Evolutionary conservation across 2,797 vertebrate species (phyloP), one percentile per base, ranked within the genome.

Genomic region (Luscinia luscinia): DNA sequence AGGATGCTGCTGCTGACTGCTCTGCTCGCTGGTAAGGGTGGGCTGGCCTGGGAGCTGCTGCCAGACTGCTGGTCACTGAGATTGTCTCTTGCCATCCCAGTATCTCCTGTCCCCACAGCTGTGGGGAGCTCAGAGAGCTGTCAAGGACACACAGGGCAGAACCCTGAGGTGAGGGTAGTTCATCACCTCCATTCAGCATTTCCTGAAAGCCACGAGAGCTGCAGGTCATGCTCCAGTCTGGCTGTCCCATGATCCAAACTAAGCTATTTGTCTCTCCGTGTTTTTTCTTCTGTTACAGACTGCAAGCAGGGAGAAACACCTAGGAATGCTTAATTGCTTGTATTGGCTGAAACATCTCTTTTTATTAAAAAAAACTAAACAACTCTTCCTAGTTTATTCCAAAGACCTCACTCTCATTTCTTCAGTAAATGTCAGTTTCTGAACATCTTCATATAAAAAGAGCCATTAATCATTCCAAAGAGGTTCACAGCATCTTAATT

Each of bases 381-480:
- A 59, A 27, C 10, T 38, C 38, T 80, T 88, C 38, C 54, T 72
- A 45, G 38, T 75, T 86, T 81, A 81, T 90, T 94, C 27, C 74
- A 73, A 90, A 92, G 73, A 90, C 30, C 58, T 91, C 38, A 46
- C 46, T 46, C 62, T 62, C 22, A 5, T 88, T 86, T 74, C 86
- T 81, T 74, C 58, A 78, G 62, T 72, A 88, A 78, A 78, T 34
- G 36, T 58, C 86, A n/a, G 21, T 75, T 95, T 90, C 67, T 59
- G 46, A 86, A 74, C 43, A 81, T 72, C 86, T 81, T 88, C 46
- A 84, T 81, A 79, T 51, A 69, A 94, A 72, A 72, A 78, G 49
- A 90, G 52, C 66, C 73, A 84, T 90, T 95, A 94, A 88, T 90
- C 80, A 88, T 68, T 1, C 0, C 66, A 91, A 68, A 4, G 36